Percentiles rank a stretch among this genome's conserved stretches.
These are phyloP conservation scores for Cheilosia soror DNA, from an alignment of 2,888 invertebrate species.

Conservation along the genomic window DNA sequence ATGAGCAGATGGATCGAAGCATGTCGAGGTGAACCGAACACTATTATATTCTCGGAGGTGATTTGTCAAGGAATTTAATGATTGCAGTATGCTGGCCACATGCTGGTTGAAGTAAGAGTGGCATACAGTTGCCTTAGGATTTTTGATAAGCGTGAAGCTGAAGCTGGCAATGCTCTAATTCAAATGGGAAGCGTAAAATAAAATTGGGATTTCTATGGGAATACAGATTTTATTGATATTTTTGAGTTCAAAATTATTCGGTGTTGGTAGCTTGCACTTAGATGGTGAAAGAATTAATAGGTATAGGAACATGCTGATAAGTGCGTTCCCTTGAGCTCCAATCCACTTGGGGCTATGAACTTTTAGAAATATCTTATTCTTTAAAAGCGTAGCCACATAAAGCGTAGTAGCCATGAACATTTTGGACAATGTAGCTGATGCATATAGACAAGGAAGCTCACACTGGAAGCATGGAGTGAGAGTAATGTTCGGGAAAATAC, in stretches of 20 bases:
- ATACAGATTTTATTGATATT: not conserved
- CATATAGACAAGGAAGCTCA: too few relatives aligned
- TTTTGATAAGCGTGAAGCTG: constrained; percentile 11
- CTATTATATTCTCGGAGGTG: not conserved
- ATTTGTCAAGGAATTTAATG: constrained; percentile 46
- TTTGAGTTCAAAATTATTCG: not conserved
- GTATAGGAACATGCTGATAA: constrained; percentile 7
- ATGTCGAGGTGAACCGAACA: not conserved
- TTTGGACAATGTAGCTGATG: too few relatives aligned
- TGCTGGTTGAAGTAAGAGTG: constrained; percentile 10
- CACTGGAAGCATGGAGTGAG: too few relatives aligned
- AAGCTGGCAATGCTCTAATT: not conserved
- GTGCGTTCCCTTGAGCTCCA: too few relatives aligned
- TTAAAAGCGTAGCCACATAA: too few relatives aligned
- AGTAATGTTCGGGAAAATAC: too few relatives aligned
- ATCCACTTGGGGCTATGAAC: too few relatives aligned
- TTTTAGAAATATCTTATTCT: too few relatives aligned
- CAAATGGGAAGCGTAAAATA: constrained; percentile 6
- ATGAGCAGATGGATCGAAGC: constrained; percentile 33
- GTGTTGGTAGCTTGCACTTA: too few relatives aligned
- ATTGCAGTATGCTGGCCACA: constrained; percentile 5
- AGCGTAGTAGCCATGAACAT: too few relatives aligned
- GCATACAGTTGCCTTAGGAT: not conserved
- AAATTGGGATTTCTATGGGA: not conserved
- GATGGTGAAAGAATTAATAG: not conserved